Conservation (phyloP, 2,113 vertebrate genomes). For the Galemys pyrenaicus region DNA sequence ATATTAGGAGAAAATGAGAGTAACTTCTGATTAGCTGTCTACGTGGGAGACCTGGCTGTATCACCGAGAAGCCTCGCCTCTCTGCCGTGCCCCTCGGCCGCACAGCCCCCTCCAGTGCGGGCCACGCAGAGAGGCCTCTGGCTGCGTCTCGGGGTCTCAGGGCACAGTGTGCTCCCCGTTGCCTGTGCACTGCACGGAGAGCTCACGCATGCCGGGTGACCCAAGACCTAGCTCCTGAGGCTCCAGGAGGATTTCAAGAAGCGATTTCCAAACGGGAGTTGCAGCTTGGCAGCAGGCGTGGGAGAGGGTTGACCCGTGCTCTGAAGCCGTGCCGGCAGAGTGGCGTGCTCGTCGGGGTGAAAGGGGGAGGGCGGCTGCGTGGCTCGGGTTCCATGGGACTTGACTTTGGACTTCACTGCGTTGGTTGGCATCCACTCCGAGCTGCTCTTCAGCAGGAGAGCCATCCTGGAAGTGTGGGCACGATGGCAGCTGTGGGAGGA, state of each 20-base stretch:
- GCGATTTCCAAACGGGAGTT: background rate
- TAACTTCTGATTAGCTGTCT: constrained; percentile 67
- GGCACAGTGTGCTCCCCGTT: background rate
- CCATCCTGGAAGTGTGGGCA: no score
- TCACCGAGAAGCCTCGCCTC: background rate
- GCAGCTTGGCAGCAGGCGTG: no score
- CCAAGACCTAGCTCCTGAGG: background rate
- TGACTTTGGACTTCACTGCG: no score
- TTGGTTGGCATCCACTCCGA: no score
- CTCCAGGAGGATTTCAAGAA: background rate
- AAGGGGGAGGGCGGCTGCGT: no score
- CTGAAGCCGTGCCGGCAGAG: no score
- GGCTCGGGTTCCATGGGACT: no score
- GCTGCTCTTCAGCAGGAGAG: no score
- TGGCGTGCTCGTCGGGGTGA: no score
- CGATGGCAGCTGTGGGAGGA: no score
- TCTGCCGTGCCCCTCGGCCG: constrained; percentile 43
- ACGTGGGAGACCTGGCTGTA: constrained; percentile 59
- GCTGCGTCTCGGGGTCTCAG: background rate
- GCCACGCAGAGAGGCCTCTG: background rate
- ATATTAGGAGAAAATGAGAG: constrained; percentile 65
- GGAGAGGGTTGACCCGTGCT: no score
- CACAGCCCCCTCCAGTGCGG: no score
- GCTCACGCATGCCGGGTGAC: background rate
- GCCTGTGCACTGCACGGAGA: background rate